Evolutionary conservation across 2,888 invertebrate species (phyloP).

Genomic region (Spodoptera exigua): DNA sequence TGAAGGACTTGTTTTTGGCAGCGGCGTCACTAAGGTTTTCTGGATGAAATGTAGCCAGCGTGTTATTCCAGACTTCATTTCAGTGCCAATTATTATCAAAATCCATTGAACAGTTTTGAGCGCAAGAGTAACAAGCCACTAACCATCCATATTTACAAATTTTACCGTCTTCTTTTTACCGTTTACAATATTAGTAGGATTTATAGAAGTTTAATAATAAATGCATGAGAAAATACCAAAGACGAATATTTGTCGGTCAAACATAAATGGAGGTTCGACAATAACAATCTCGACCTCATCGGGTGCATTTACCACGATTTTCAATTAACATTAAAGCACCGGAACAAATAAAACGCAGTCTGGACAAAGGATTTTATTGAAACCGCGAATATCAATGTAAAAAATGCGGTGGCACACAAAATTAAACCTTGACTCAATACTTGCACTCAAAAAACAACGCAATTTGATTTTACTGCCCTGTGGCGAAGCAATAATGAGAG

Average conservation of each 20-base stretch:
- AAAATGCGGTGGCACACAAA: slow-evolving; percentile 69
- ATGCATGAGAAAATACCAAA: background rate
- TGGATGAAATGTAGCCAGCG: too few relatives aligned
- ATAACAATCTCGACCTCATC: slow-evolving; percentile 64
- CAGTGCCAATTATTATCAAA: too few relatives aligned
- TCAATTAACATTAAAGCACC: slow-evolving; percentile 76
- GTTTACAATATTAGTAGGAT: too few relatives aligned
- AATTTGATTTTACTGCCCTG: slow-evolving; percentile 52
- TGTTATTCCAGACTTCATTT: too few relatives aligned
- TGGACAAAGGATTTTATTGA: slow-evolving; percentile 74
- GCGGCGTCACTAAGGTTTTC: too few relatives aligned
- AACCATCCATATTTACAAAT: too few relatives aligned
- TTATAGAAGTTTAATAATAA: background rate
- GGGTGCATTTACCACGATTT: slow-evolving; percentile 71
- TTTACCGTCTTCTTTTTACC: too few relatives aligned
- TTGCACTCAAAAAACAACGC: slow-evolving; percentile 43
- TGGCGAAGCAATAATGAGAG: slow-evolving; percentile 42
- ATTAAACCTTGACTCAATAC: slow-evolving; percentile 55
- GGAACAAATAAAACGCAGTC: slow-evolving; percentile 76
- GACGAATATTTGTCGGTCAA: slow-evolving; percentile 9
- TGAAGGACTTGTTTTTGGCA: too few relatives aligned
- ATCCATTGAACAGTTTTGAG: too few relatives aligned
- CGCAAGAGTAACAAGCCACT: too few relatives aligned
- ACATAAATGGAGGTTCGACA: slow-evolving; percentile 30
- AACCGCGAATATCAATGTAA: slow-evolving; percentile 69